Evolutionary conservation across 2,113 vertebrate genomes (phyloP), one percentile per base, ranked within the genome.

Genomic region (Paratilapia polleni): DNA sequence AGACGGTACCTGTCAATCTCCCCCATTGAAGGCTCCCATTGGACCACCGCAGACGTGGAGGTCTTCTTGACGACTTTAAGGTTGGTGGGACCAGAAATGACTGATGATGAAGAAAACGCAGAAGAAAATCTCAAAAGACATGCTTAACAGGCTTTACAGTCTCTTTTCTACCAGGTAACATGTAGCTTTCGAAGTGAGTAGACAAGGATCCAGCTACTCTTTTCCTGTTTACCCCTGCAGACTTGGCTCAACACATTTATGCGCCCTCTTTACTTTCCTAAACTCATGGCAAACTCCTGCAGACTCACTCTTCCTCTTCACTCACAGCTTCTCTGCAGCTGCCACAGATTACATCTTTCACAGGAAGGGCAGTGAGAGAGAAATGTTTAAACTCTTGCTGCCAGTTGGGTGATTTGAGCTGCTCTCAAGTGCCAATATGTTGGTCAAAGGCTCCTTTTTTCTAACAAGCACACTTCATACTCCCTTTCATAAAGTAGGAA

Each of bases 1-100:
- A 96, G 76, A 70, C 75, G 87, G 74, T 97, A 97, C 77, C 94
- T 86, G 82, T 96, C 96, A 20, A 96, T 94, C 56, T 90, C 92
- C 3, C 91, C 93, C 56, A 90, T 89, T 0, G 96, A 91, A 0
- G 82, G 86, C 59, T 96, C 94, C 97, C 97, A 97, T 17, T 95
- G 95, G 87, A 97, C 91, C 24, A 95, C 88, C 0, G 92, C 83
- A 0, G 95, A 93, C 0, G 94, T 93, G 14, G 92, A 92, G 31
- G 94, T 95, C 7, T 91, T 95, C 75, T 95, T 96, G 17, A 95
- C 95, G 5, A 96, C 94, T 4, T 62, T 81, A 38, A 97, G 92
- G 81, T 95, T 89, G 22, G 84, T 88, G 61, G 96, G 95, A 11
- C 95, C 90, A 1, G 96, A 93, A 52, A 95, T 93, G 77, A 94